Evolutionary conservation across 2,113 vertebrate genomes (phyloP).

Genomic region (Amia ocellicauda): DNA sequence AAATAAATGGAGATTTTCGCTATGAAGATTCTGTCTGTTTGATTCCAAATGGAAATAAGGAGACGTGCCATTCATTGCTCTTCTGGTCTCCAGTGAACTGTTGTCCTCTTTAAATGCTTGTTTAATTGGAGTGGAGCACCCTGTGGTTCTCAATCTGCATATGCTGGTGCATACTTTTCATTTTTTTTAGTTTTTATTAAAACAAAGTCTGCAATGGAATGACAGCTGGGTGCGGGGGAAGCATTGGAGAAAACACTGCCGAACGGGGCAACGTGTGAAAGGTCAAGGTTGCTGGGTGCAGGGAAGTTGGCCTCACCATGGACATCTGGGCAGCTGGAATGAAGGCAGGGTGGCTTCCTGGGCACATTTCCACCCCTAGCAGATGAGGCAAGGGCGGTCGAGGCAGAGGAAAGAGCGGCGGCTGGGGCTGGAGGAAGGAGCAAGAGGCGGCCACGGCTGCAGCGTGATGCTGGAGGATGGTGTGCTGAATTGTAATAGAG

Average conservation of each 20-base stretch:
- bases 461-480: slow-evolving; percentile 70
- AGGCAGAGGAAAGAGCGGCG: slow-evolving; percentile 62
- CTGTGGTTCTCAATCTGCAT: too few species aligned
- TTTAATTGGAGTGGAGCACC: too few species aligned
- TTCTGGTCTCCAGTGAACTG: too few species aligned
- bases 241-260: slow-evolving; percentile 62
- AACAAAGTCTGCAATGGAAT: slow-evolving; percentile 80
- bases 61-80: too few species aligned
- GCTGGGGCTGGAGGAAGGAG: slow-evolving; percentile 66
- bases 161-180: too few species aligned
- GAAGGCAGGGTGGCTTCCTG: slow-evolving; percentile 45
- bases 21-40: too few species aligned
- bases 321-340: slow-evolving; percentile 63
- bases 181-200: too few species aligned
- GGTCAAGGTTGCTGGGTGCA: slow-evolving; percentile 63
- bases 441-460: slow-evolving; percentile 39
- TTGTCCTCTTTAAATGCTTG: too few species aligned
- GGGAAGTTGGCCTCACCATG: slow-evolving; percentile 57
- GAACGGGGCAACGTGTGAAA: slow-evolving; percentile 67
- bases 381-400: slow-evolving; percentile 66
- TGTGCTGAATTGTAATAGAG: slow-evolving; percentile 73
- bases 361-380: slow-evolving; percentile 60
- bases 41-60: too few species aligned
- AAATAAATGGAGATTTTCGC: too few species aligned
- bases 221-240: slow-evolving; percentile 65